Evolutionary conservation across 2,113 vertebrate species (phyloP).

Genomic region (Lathamus discolor): DNA sequence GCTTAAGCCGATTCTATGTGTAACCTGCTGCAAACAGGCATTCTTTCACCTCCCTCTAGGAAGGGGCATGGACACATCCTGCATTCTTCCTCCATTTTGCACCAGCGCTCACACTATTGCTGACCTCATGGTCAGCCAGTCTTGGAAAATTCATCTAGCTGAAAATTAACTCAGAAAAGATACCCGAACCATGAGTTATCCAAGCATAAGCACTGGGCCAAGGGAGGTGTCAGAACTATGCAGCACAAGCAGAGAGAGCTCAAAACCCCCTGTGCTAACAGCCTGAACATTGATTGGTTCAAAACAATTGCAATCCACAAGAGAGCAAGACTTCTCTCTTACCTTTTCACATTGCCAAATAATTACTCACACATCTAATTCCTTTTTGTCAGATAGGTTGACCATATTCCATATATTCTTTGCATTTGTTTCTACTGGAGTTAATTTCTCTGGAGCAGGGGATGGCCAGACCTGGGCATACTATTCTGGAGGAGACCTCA

Average conservation of each 20-base stretch:
- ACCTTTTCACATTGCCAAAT: background rate
- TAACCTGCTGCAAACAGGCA: background rate
- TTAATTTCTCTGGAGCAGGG: background rate
- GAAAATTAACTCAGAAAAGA: background rate
- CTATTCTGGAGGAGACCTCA: background rate
- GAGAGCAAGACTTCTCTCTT: background rate
- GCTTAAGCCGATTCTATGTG: background rate
- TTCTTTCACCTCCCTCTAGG: background rate
- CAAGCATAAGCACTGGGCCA: background rate
- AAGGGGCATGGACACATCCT: rapidly evolving
- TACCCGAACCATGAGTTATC: background rate
- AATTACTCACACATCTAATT: background rate
- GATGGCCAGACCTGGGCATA: background rate
- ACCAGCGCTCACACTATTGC: background rate
- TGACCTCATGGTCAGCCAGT: background rate
- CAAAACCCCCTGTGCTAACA: background rate
- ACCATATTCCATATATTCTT: background rate
- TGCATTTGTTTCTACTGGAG: background rate
- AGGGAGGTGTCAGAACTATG: background rate
- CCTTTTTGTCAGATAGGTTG: background rate
- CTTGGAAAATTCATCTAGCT: background rate
- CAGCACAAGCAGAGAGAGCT: background rate
- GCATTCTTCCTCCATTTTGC: background rate
- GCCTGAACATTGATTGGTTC: background rate
- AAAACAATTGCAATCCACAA: background rate